Evolutionary conservation across 2,888 invertebrate genomes (phyloP), one percentile per base, ranked within the genome.

Genomic region (Cosmia pyralina): DNA sequence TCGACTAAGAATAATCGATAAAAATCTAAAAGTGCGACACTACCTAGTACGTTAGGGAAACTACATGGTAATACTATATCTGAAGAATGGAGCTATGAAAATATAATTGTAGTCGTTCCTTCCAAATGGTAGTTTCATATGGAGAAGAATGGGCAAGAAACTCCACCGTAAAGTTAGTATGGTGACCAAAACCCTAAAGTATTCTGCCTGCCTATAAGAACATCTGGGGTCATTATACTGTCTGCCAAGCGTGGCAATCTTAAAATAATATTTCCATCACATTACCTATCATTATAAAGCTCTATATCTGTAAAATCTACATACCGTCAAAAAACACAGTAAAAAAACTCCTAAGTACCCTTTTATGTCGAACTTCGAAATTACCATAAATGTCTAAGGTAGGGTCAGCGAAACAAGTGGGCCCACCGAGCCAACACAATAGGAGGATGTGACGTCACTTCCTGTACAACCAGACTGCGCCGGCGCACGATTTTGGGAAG

Each of bases 401-500:
- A 55, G 76, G 77, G 79, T 81, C 80, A 81, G 53, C 46, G 72
- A 59, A 78, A 71, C 72, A 73, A 69, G 67, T 67, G 67, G 73
- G 81, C 77, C 74, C 70, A 78, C 75, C 81, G 59, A 41, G 38
- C 76, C 72, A 68, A 66, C 79, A 87, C 87, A 86, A 88, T 86
- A 80, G 85, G 83, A 86, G 91, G 91, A 90, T 79, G 73, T 92
- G 90, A 92, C 92, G 90, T 92, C 92, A 93, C 75, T 82, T 92
- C 93, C 93, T 87, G 85, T 76, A 72, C 73, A 75, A 74, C 79
- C 79, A 81, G 81, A 72, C 84, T 53, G 77, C 77, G 75, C 58
- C 62, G 19, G 75, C 77, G 78, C 87, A 83, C 82, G 84, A 85
- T 78, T 80, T 85, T 74, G 81, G 81, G 79, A 81, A 83, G 85